A percentile compares a stretch with the other conserved stretches of the same genome.
These are phyloP conservation scores for Caradrina clavipalpis DNA, from an alignment of 2,888 invertebrate genomes.

Conservation along the genomic window DNA sequence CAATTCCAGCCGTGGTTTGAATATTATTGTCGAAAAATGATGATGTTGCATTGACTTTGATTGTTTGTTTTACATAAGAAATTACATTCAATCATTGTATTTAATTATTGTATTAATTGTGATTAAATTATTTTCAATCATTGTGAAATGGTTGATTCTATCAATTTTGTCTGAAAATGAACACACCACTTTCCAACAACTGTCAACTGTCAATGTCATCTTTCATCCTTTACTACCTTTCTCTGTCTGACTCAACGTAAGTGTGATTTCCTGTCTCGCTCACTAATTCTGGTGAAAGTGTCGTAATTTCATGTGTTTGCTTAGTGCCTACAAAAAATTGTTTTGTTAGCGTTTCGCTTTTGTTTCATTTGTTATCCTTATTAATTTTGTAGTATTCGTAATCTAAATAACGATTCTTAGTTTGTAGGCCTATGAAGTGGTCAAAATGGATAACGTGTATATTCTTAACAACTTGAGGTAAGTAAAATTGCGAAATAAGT, in stretches of 20 bases:
- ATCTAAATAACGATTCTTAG: neutral
- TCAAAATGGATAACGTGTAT: constrained; percentile 82
- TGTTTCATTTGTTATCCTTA: constrained; percentile 23
- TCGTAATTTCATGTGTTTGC: constrained; percentile 18
- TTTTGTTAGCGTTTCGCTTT: constrained; percentile 48
- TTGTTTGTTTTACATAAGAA: no score
- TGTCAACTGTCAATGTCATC: constrained; percentile 45
- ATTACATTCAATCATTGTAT: no score
- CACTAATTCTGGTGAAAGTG: constrained; percentile 51
- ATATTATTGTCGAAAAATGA: neutral
- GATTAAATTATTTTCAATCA: no score
- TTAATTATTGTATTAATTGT: no score
- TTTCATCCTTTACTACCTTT: constrained; percentile 6
- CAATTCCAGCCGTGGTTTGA: no score
- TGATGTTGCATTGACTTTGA: neutral
- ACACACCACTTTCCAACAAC: constrained; percentile 10
- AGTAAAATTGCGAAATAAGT: constrained; percentile 60
- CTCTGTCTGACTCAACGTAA: constrained; percentile 6
- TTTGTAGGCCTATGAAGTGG: constrained; percentile 59
- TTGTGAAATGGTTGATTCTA: no score
- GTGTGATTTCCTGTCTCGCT: constrained; percentile 8
- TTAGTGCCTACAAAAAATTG: constrained; percentile 30
- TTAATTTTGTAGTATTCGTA: neutral
- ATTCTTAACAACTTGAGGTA: constrained; percentile 86
- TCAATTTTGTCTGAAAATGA: neutral